Evolutionary conservation across 2,797 vertebrate species (phyloP).

Genomic region (Labroides dimidiatus): DNA sequence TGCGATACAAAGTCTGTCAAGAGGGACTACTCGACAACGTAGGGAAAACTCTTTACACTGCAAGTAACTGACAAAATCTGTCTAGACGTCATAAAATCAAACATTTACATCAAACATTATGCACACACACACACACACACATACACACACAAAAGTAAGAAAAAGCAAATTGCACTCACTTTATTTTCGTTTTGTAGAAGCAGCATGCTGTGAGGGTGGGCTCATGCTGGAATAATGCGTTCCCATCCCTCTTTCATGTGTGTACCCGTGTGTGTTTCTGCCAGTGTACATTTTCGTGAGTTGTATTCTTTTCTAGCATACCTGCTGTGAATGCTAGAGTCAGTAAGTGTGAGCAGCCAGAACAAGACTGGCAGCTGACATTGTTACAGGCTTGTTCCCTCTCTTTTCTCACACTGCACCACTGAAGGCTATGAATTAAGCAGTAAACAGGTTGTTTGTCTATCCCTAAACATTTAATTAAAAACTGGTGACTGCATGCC

Average conservation of each 20-base stretch:
- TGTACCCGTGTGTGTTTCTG: conserved; percentile 11
- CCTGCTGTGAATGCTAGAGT: conserved; percentile 30
- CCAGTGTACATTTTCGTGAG: conserved; percentile 9
- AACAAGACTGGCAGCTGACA: conserved; percentile 41
- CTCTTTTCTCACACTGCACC: conserved; percentile 20
- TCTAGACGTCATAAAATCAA: too few species aligned
- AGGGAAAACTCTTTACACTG: too few species aligned
- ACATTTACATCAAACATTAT: too few species aligned
- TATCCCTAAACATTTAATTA: conserved; percentile 64
- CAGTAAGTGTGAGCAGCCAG: conserved; percentile 27
- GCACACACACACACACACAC: too few species aligned
- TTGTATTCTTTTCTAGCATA: conserved; percentile 12
- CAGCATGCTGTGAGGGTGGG: too few species aligned
- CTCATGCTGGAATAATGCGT: too few species aligned
- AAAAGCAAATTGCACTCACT: too few species aligned
- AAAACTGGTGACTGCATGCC: conserved; percentile 41
- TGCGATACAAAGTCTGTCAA: too few species aligned
- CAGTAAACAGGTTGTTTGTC: conserved; percentile 66
- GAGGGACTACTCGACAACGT: too few species aligned
- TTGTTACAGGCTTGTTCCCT: conserved; percentile 30
- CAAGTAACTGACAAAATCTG: too few species aligned
- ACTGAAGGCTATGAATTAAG: conserved; percentile 44
- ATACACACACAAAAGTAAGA: too few species aligned
- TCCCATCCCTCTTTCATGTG: neutral
- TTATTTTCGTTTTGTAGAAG: too few species aligned